Percentiles rank a stretch among this genome's conserved stretches.
Evolutionary conservation across 2,888 invertebrate species (phyloP).

Genomic region (Stenodema calcarata): DNA sequence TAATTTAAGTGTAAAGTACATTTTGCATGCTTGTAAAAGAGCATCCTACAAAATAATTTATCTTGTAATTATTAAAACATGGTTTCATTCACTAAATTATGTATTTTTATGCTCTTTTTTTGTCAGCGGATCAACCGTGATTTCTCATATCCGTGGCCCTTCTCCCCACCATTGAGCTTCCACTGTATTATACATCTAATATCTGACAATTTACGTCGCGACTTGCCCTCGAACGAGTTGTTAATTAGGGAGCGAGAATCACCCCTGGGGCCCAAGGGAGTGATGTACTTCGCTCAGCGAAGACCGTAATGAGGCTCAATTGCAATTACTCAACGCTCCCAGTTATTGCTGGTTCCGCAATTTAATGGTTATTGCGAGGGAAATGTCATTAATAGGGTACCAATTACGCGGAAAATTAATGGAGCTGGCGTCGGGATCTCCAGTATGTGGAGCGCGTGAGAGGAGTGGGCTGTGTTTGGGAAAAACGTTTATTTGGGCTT

Average conservation of each 20-base stretch:
- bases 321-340: neutral
- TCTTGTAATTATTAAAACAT: too few species aligned
- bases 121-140: too few species aligned
- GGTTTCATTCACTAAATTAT: too few species aligned
- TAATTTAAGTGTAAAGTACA: too few species aligned
- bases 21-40: too few species aligned
- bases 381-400: neutral
- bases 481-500: neutral
- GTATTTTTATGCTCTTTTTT: too few species aligned
- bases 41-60: too few species aligned
- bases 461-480: neutral
- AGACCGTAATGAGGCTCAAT: neutral
- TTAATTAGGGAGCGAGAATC: neutral
- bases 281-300: neutral
- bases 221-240: neutral
- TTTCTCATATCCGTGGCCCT: too few species aligned
- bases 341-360: neutral
- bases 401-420: neutral
- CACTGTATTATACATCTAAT: neutral
- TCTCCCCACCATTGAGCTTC: too few species aligned
- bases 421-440: neutral
- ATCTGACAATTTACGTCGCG: neutral
- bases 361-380: neutral
- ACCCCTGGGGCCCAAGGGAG: neutral
- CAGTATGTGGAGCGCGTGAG: neutral